These are phyloP conservation scores for Trypoxylus dichotomus DNA, from an alignment of 1,140 invertebrate genomes.

Conservation along the genomic window DNA sequence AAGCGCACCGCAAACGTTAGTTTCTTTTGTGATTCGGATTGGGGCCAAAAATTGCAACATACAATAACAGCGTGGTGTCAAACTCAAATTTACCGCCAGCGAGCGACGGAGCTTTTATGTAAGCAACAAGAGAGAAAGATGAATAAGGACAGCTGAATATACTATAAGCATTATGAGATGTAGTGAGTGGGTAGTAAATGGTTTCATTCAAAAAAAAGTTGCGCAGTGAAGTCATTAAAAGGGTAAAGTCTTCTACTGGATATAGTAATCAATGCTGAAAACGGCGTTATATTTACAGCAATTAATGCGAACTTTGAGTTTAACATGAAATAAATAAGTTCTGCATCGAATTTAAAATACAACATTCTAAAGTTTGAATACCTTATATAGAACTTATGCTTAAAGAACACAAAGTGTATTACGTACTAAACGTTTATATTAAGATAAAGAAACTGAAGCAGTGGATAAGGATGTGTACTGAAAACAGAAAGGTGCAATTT, in stretches of 20 bases:
- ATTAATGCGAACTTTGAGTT: too few species aligned
- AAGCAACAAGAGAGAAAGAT: not conserved
- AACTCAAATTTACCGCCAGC: not conserved
- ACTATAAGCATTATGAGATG: not conserved
- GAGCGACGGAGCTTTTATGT: not conserved
- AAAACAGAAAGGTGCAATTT: too few species aligned
- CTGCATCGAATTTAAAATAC: too few species aligned
- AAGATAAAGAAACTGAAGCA: too few species aligned
- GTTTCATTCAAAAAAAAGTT: not conserved
- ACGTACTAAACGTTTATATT: too few species aligned
- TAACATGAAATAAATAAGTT: too few species aligned
- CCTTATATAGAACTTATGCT: too few species aligned
- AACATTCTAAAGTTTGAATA: too few species aligned
- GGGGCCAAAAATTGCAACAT: not conserved
- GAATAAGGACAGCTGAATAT: not conserved
- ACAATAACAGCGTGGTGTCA: not conserved
- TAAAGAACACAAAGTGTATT: too few species aligned
- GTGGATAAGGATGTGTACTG: too few species aligned
- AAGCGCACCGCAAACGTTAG: constrained; percentile 10
- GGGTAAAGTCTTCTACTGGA: constrained; percentile 10
- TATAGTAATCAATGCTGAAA: not conserved
- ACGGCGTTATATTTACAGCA: too few species aligned
- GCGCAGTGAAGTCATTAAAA: not conserved
- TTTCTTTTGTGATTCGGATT: not conserved
- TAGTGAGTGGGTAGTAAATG: not conserved